These are phyloP conservation scores for Ylistrum balloti DNA, from an alignment of 1,140 invertebrate genomes.

Conservation along the genomic window DNA sequence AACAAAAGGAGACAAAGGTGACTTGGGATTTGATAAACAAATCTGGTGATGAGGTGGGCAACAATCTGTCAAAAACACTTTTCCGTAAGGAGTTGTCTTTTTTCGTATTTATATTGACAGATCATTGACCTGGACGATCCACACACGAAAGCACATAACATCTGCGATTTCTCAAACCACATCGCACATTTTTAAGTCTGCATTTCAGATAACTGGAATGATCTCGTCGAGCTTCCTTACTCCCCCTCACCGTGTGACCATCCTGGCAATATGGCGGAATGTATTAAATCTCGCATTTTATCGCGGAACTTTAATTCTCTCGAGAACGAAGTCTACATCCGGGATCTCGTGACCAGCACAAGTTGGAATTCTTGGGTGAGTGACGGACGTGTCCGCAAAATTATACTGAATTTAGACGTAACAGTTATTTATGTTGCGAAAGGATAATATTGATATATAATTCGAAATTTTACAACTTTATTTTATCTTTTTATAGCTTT, in stretches of 20 bases:
- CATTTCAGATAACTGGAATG: slow-evolving; percentile 29
- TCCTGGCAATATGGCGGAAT: slow-evolving; percentile 37
- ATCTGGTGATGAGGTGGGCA: not conserved
- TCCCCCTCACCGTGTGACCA: slow-evolving; percentile 30
- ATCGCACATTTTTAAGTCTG: not conserved
- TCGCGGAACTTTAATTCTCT: slow-evolving; percentile 3
- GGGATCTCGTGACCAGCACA: slow-evolving; percentile 30
- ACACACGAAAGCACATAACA: not conserved
- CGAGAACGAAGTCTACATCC: slow-evolving; percentile 25
- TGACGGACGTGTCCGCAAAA: not conserved
- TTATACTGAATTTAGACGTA: not conserved
- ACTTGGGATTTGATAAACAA: not conserved
- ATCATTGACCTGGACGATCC: slow-evolving; percentile 3
- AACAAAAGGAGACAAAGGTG: not conserved
- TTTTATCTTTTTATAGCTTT: slow-evolving; percentile 56
- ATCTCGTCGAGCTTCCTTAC: not conserved
- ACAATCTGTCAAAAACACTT: slow-evolving; percentile 19
- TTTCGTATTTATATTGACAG: not conserved
- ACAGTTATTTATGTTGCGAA: not conserved
- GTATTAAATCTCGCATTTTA: slow-evolving; percentile 1
- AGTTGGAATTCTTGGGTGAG: slow-evolving; percentile 24
- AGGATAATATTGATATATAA: not conserved
- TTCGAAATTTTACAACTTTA: not conserved
- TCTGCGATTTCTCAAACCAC: slow-evolving; percentile 24
- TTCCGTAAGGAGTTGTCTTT: not conserved